Conservation (phyloP, 2,888 invertebrate species). For the Bugula neritina region DNA sequence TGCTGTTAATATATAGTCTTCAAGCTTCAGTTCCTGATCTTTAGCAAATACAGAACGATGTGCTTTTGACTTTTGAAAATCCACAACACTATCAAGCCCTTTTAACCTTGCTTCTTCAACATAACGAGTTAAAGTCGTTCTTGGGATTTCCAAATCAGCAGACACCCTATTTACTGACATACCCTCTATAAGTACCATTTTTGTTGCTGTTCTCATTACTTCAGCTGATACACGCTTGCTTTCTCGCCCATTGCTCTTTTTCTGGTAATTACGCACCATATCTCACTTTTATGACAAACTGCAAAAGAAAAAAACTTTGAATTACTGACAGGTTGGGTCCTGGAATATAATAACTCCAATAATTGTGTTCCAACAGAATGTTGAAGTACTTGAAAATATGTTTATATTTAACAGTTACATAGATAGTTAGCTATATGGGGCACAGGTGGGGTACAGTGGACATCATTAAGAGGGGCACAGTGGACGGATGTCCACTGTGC, state of each 20-base stretch:
- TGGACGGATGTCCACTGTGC: not conserved
- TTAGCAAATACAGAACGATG: not conserved
- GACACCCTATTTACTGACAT: not conserved
- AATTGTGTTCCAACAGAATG: not conserved
- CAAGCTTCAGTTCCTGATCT: not conserved
- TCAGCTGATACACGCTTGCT: not conserved
- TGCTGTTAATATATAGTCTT: conserved; percentile 14
- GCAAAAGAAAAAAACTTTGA: no score
- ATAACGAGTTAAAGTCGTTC: not conserved
- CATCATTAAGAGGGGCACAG: no score
- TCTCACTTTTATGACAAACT: no score
- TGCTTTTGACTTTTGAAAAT: not conserved
- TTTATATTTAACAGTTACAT: not conserved
- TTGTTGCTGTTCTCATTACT: not conserved
- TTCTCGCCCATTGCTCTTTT: not conserved
- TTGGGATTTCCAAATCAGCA: not conserved
- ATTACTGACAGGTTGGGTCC: no score
- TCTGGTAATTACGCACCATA: no score
- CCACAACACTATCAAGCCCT: not conserved
- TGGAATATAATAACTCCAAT: no score
- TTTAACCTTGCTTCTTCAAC: not conserved
- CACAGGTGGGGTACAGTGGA: no score
- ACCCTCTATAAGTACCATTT: not conserved
- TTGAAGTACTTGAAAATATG: not conserved
- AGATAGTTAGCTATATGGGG: not conserved